These are phyloP conservation scores for Drosophila bifasciata DNA, from an alignment of 1,140 invertebrate species.

Conservation along the genomic window DNA sequence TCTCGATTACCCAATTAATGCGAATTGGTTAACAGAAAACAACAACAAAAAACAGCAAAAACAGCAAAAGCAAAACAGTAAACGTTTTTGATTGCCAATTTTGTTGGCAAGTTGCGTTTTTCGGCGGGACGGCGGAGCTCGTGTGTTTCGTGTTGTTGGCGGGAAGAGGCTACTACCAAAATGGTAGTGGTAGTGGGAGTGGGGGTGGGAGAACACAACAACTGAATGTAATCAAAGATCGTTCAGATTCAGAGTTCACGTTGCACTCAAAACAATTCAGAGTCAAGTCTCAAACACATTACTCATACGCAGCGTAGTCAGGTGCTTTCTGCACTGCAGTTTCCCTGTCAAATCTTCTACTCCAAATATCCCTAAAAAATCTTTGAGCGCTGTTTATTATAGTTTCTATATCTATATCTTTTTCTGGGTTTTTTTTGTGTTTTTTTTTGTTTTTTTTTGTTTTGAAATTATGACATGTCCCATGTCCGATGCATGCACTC, in stretches of 20 bases:
- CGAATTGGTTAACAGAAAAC: constrained; percentile 41
- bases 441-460: constrained; percentile 34
- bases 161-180: too few species aligned
- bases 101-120: constrained; percentile 18
- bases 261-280: too few species aligned
- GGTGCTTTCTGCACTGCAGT: too few species aligned
- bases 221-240: too few species aligned
- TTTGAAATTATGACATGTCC: constrained; percentile 48
- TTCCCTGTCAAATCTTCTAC: too few species aligned
- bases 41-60: too few species aligned
- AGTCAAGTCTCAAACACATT: not conserved
- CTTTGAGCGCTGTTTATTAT: constrained; percentile 25
- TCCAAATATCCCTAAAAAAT: not conserved
- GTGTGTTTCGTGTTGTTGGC: constrained; percentile 18
- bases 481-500: constrained; percentile 39
- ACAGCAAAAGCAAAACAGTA: constrained; percentile 2
- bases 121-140: too few species aligned
- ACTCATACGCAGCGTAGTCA: constrained; percentile 24
- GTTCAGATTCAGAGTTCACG: too few species aligned
- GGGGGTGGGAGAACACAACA: too few species aligned
- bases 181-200: too few species aligned
- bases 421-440: constrained; percentile 24
- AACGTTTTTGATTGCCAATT: constrained; percentile 52
- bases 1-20: constrained; percentile 48
- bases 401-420: constrained; percentile 9